Conservation (phyloP, 2,113 vertebrate genomes). For the Lasiurus cinereus region DNA sequence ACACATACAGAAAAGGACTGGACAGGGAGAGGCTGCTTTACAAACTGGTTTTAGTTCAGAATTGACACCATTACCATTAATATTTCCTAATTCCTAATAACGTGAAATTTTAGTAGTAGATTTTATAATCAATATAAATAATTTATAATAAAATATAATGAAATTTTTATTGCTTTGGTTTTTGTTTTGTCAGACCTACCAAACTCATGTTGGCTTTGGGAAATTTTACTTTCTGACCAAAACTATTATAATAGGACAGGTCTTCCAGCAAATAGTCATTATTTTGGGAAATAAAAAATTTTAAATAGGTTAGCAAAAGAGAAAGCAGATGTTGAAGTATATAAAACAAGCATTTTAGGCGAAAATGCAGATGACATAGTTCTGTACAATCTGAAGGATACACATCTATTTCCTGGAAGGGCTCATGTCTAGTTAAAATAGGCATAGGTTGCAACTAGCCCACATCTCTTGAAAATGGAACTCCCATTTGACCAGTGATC, state of each 20-base stretch:
- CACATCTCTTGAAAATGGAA: not conserved
- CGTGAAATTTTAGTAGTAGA: not conserved
- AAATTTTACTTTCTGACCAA: not conserved
- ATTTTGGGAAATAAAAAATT: not conserved
- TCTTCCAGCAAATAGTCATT: not conserved
- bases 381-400: not conserved
- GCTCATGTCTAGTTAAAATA: not conserved
- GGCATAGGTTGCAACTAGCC: not conserved
- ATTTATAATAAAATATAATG: not conserved
- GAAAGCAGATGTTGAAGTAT: conserved; percentile 12
- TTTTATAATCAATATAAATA: not conserved
- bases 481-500: too few relatives aligned
- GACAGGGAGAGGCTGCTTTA: not conserved
- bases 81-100: not conserved
- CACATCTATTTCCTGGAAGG: not conserved
- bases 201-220: not conserved
- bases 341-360: not conserved
- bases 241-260: not conserved
- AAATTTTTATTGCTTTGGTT: conserved; percentile 2
- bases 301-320: not conserved
- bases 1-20: not conserved
- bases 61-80: not conserved
- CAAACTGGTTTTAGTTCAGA: not conserved
- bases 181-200: not conserved
- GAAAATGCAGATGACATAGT: not conserved